Evolutionary conservation across 1,140 invertebrate species (phyloP).

Genomic region (Limonius californicus): DNA sequence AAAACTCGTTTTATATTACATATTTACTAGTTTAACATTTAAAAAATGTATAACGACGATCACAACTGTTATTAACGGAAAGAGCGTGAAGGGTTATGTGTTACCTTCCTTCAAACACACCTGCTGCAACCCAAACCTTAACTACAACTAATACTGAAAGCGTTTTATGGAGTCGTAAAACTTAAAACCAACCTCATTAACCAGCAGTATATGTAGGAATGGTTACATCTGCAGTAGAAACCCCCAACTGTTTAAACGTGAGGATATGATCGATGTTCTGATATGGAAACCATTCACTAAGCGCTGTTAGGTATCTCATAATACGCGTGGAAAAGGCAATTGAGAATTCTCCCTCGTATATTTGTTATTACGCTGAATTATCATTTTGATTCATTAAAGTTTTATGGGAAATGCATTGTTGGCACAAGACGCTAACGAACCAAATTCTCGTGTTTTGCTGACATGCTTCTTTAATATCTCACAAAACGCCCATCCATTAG

Average conservation of each 20-base stretch:
- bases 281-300: too few species aligned
- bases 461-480: conserved; percentile 21
- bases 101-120: conserved; percentile 6
- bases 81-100: not conserved
- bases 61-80: not conserved
- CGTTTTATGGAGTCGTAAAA: conserved; percentile 6
- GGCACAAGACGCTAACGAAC: conserved; percentile 19
- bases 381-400: not conserved
- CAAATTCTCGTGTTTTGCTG: conserved; percentile 23
- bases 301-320: too few species aligned
- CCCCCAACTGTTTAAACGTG: not conserved
- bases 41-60: not conserved
- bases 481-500: conserved; percentile 23
- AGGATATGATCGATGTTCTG: too few species aligned
- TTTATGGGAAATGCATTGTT: conserved; percentile 7
- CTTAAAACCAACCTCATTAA: conserved; percentile 10
- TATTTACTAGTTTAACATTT: conserved; percentile 19
- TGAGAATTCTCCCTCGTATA: not conserved
- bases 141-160: conserved; percentile 3
- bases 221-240: not conserved
- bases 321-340: too few species aligned
- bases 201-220: not conserved
- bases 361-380: conserved; percentile 1
- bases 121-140: conserved; percentile 4
- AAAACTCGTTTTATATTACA: conserved; percentile 23